These are phyloP conservation scores for Nothocercus nigrocapillus DNA, from an alignment of 2,113 vertebrate species.

Conservation along the genomic window DNA sequence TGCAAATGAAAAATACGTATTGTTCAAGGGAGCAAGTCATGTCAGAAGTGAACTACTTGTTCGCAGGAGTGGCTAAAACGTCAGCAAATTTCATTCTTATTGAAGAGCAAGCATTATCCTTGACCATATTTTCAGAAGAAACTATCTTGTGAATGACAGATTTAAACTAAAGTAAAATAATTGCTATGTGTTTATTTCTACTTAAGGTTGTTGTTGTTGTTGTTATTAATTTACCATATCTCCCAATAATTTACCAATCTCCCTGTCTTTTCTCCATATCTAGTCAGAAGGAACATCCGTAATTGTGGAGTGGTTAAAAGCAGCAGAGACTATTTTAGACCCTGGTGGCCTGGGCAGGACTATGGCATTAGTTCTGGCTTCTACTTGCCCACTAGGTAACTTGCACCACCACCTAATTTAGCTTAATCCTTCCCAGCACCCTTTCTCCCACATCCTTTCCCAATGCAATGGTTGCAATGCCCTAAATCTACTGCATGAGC, in stretches of 20 bases:
- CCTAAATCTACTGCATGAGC: background rate
- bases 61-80: background rate
- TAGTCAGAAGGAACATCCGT: background rate
- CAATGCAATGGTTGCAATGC: background rate
- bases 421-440: background rate
- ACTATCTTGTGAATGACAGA: background rate
- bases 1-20: conserved; percentile 32
- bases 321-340: background rate
- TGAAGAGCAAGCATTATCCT: background rate
- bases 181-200: background rate
- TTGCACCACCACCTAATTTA: background rate
- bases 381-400: background rate
- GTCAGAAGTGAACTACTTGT: background rate
- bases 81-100: background rate
- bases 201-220: background rate
- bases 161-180: background rate
- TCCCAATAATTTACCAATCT: background rate
- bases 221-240: background rate
- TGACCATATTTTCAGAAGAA: background rate
- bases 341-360: background rate
- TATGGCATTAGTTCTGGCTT: background rate
- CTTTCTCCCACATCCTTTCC: background rate
- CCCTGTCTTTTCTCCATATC: background rate
- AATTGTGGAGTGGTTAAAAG: background rate
- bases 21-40: background rate